Base-by-base conservation (phyloP, 2,888 invertebrate genomes). In the Pecten maximus region DNA sequence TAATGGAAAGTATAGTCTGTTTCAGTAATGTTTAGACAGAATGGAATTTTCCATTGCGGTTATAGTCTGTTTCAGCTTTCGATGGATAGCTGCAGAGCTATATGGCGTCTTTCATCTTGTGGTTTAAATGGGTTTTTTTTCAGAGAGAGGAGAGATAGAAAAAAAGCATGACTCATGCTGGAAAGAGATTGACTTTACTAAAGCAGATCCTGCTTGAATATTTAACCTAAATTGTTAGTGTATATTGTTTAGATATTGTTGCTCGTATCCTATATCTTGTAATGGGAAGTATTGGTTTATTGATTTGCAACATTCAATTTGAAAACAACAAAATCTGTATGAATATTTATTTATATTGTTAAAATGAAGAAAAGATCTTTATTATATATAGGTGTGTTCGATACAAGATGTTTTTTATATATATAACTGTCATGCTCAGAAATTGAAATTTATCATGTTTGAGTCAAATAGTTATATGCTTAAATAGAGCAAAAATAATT, bases 11-110 rank as follows among this genome's bases (percentile, higher is more conserved):
- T 74, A 74, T 74, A 74, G 74, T 74, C 74, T 28, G 6, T 74
- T 74, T 35, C 74, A 74, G 28, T 74, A 74, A 74, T 74, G 74
- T 74, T 28, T 19, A 74, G 74, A 74, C 74, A 74, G 74, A 74
- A 74, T 74, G 74, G 74, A 74, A 74, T 74, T 74, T 74, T 74
- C 74, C 74, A 74, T 28, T 74, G 35, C 74, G 74, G 35, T 15
- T 74, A 74, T 74, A 74, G 74, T 15, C 74, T 74, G 74, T 74
- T 74, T 74, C 74, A 74, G 35, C 35, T 74, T 74, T 74, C 74
- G 2, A 19, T 35, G 6, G 60, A 60, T 60, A 74, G 74, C 35
- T 35, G 74, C 8, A 74, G 4, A 10, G 74, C 74, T 35, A 12
- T 74, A 23, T 74, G 35, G 35, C 28, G 28, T 74, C 28, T 10